phyloP scores from a whole-genome alignment of 2,797 vertebrate species.

The Alectoris magna region DNA sequence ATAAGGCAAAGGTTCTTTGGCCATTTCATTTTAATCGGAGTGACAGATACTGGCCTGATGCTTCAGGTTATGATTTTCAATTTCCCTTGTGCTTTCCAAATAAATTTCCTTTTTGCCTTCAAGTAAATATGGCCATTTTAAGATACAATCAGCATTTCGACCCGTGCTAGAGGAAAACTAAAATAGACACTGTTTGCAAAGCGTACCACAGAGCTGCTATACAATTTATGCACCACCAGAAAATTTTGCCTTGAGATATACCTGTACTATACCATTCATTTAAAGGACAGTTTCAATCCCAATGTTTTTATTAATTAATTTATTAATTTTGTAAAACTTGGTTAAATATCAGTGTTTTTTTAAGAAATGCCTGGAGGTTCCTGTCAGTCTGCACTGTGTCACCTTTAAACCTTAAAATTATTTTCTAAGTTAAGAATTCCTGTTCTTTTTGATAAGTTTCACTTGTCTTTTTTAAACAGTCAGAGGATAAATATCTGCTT shows the following conservation, averaged over 20 bases:
- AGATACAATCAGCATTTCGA: background rate
- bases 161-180: background rate
- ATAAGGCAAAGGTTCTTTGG: background rate
- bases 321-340: background rate
- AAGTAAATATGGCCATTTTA: background rate
- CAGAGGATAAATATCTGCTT: background rate
- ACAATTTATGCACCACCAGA: background rate
- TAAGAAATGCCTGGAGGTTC: background rate
- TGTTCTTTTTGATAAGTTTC: background rate
- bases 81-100: background rate
- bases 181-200: background rate
- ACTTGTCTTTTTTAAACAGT: background rate
- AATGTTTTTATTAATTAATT: background rate
- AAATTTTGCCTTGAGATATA: slow-evolving; percentile 16
- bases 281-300: background rate
- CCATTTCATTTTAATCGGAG: background rate
- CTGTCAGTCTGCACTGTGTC: background rate
- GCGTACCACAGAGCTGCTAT: fast-evolving
- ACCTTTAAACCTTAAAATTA: background rate
- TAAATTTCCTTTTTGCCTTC: background rate
- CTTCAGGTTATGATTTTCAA: background rate
- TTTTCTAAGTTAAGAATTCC: background rate
- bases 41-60: background rate
- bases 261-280: background rate
- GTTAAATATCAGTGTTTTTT: slow-evolving; percentile 6